Conservation (phyloP, 1,140 invertebrate genomes). For the Pogonus chalceus region DNA sequence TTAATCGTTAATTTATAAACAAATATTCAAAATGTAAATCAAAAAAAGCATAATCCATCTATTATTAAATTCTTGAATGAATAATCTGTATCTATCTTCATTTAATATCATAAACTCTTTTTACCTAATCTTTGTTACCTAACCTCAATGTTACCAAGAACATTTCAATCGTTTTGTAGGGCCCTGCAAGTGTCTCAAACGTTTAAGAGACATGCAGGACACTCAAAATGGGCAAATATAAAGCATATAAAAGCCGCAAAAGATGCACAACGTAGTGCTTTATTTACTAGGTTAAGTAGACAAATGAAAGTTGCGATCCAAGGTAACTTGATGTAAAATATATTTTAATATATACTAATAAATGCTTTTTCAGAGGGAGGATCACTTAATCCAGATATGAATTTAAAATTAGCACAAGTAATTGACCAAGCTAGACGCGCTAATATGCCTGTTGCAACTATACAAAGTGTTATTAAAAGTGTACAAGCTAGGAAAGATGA, state of each 20-base stretch:
- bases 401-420: conserved; percentile 41
- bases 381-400: conserved; percentile 43
- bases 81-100: no score
- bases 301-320: conserved; percentile 46
- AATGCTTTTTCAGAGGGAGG: conserved; percentile 37
- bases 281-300: conserved; percentile 37
- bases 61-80: no score
- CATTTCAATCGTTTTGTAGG: no score
- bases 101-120: no score
- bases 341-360: conserved; percentile 14
- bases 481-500: conserved; percentile 32
- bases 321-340: conserved; percentile 32
- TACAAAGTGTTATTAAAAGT: conserved; percentile 47
- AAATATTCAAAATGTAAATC: no score
- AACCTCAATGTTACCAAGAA: no score
- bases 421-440: conserved; percentile 47
- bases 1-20: no score
- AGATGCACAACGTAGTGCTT: conserved; percentile 41
- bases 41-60: no score
- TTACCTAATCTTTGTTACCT: no score
- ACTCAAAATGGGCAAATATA: conserved; percentile 68
- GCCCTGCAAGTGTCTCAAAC: conserved; percentile 7
- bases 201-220: conserved; percentile 45
- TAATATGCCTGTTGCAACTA: conserved; percentile 46
- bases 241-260: conserved; percentile 52